Conservation (phyloP, 2,797 vertebrate genomes). For the Sebastes steindachneri region DNA sequence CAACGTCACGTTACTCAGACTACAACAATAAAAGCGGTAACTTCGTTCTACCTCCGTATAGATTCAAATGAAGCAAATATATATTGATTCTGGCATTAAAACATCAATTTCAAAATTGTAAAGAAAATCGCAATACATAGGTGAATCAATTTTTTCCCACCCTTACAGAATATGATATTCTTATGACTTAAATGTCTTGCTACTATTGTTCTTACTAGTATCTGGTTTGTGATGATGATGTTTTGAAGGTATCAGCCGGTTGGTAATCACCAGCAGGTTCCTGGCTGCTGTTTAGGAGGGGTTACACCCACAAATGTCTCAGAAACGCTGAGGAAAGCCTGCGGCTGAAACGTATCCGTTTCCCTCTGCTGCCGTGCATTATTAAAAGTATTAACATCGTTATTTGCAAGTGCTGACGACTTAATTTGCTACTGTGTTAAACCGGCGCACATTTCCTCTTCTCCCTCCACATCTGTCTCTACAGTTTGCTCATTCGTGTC, state of each 20-base stretch:
- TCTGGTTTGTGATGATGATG: neutral
- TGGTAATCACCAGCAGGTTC: neutral
- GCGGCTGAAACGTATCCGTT: neutral
- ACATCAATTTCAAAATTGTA: too few relatives aligned
- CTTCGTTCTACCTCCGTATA: too few relatives aligned
- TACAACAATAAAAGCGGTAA: too few relatives aligned
- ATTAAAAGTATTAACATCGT: neutral
- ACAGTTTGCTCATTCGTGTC: neutral
- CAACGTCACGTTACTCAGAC: too few relatives aligned
- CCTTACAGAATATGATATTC: neutral
- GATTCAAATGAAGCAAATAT: too few relatives aligned
- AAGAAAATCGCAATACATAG: too few relatives aligned
- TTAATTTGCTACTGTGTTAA: neutral
- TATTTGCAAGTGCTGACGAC: neutral
- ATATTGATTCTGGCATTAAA: too few relatives aligned
- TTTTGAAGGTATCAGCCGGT: neutral
- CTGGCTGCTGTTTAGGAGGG: neutral
- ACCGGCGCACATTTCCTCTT: neutral
- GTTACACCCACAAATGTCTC: neutral
- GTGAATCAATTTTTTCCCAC: too few relatives aligned
- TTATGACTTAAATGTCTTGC: neutral
- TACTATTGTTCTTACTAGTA: neutral
- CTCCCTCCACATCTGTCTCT: conserved; percentile 6
- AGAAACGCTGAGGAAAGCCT: neutral
- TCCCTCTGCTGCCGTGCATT: neutral